Conservation (phyloP, 1,140 invertebrate species). For the Ericerus pela region DNA sequence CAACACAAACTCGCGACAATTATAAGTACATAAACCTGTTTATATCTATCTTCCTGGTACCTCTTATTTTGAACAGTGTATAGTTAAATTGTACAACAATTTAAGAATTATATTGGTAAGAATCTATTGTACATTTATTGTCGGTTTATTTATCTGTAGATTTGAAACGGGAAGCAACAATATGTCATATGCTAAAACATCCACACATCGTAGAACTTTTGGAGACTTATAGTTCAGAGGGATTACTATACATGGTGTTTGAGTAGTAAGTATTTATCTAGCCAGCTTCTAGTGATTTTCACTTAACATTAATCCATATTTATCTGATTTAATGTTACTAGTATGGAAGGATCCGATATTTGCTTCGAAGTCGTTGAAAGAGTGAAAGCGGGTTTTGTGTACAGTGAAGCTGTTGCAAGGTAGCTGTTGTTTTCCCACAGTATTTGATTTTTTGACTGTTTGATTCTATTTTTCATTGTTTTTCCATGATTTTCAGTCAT, state of each 20-base stretch:
- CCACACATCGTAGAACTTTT: constrained; percentile 94
- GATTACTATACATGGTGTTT: constrained; percentile 98
- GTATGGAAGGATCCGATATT: constrained; percentile 96
- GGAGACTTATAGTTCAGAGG: constrained; percentile 96
- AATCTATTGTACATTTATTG: background rate
- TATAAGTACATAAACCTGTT: constrained; percentile 1
- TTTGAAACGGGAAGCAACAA: constrained; percentile 92
- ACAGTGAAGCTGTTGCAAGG: constrained; percentile 97
- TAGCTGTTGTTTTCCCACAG: constrained; percentile 33
- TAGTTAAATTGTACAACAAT: too few relatives aligned
- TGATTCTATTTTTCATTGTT: background rate
- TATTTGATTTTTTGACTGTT: background rate
- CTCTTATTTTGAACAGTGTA: too few relatives aligned
- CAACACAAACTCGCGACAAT: too few relatives aligned
- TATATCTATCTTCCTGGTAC: too few relatives aligned
- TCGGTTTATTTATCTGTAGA: constrained; percentile 42
- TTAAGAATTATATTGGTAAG: too few relatives aligned
- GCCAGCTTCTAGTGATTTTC: background rate
- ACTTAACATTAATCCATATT: background rate
- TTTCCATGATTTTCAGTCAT: constrained; percentile 63
- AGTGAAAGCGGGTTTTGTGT: constrained; percentile 89
- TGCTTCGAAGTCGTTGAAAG: constrained; percentile 96
- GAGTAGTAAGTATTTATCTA: constrained; percentile 73
- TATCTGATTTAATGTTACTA: constrained; percentile 33
- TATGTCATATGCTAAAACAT: constrained; percentile 98